phyloP scores from a whole-genome alignment of 2,888 invertebrate species.

The Lampropteryx suffumata region DNA sequence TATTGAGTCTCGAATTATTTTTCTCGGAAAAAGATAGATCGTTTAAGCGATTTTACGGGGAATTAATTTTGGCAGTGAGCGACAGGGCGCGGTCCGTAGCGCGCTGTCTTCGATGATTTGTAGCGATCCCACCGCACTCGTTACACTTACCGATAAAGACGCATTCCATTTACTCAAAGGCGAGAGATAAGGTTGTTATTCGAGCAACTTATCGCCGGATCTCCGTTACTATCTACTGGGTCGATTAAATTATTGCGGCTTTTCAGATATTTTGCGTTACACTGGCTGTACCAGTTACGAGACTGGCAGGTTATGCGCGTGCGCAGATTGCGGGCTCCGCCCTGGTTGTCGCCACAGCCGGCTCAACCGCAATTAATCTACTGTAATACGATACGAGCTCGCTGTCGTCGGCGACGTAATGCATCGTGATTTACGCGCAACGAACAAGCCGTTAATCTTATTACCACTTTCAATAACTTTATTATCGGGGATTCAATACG shows the following conservation, averaged over 20 bases:
- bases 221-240: conserved; percentile 45
- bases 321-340: conserved; percentile 52
- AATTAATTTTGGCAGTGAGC: conserved; percentile 79
- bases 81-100: conserved; percentile 60
- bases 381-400: conserved; percentile 76
- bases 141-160: conserved; percentile 71
- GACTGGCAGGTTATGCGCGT: conserved; percentile 42
- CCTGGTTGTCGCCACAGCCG: conserved; percentile 61
- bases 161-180: conserved; percentile 69
- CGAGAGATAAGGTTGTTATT: conserved; percentile 58
- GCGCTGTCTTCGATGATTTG: conserved; percentile 63
- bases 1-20: conserved; percentile 68
- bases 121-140: conserved; percentile 63
- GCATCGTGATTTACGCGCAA: conserved; percentile 78
- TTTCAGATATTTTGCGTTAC: conserved; percentile 11
- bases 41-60: conserved; percentile 76
- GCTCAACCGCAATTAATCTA: conserved; percentile 75
- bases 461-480: conserved; percentile 82
- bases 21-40: conserved; percentile 77
- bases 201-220: conserved; percentile 59
- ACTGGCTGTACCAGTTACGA: conserved; percentile 19
- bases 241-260: conserved; percentile 16
- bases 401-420: conserved; percentile 78
- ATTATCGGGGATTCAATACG: conserved; percentile 64
- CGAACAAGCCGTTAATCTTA: conserved; percentile 79